Evolutionary conservation across 2,113 vertebrate genomes (phyloP), one percentile per base, ranked within the genome.

Genomic region (Ifrita kowaldi): DNA sequence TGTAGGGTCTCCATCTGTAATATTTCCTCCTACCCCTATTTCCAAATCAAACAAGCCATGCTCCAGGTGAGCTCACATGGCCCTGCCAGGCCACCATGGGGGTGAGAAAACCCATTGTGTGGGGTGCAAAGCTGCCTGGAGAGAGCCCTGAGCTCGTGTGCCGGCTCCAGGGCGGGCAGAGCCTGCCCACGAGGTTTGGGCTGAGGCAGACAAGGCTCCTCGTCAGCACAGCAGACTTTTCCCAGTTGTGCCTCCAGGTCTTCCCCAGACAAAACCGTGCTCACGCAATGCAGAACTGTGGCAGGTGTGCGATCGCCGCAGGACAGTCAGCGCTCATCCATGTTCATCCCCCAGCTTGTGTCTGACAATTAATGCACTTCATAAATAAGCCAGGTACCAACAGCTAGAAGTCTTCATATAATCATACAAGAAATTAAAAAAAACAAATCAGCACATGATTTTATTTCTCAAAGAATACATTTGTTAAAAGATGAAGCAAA

Each of bases 51-150:
- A 46, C 7, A 20, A 41, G 19, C 32, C 2, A 2, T 4, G 27
- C 16, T 49, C 42, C 0, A 3, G 32, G 52, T 0, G 2, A 74
- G 18, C 16, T 37, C 0, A 0, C 32, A 33, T 37, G 24, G 49
- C 30, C 28, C 50, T 1, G 9, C 17, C 32, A 21, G 44, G 47
- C n/a, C 46, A 30, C 57, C 26, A 13, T 0, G 6, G 56, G 30
- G 33, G 8, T 2, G 16, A 68, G 30, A 33, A 50, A 22, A 56
- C 18, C 50, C 9, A 24, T 1, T 0, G 7, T 8, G 11, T 4
- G 20, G 26, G 22, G 32, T 0, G 1, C 7, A 19, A 7, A 19
- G 30, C 32, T 42, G 42, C 14, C n/a, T 8, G 13, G 13, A 27
- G 60, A 16, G 59, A 46, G 49, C 33, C 65, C 44, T 4, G n/a